These are phyloP conservation scores for Chanos chanos DNA, from an alignment of 2,797 vertebrate genomes.

Conservation along the genomic window DNA sequence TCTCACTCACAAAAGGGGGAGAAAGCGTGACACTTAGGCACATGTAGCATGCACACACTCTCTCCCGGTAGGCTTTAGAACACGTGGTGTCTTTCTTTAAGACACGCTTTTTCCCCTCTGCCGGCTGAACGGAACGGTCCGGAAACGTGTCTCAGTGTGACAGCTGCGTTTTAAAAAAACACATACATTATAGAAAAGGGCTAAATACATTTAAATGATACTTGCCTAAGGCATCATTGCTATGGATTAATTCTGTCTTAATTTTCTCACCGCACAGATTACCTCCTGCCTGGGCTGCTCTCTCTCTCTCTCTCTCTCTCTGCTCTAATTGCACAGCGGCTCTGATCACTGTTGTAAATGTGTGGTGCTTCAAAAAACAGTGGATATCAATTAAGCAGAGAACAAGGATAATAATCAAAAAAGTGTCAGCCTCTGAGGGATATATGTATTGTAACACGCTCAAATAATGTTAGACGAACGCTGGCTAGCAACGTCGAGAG, in stretches of 20 bases:
- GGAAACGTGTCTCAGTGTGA: neutral
- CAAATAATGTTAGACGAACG: conserved; percentile 7
- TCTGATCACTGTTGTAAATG: neutral
- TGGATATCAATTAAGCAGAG: neutral
- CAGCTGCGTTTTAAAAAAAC: neutral
- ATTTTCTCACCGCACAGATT: conserved; percentile 17
- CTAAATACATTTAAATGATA: conserved; percentile 20
- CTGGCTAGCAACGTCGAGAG: neutral
- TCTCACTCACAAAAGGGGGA: neutral
- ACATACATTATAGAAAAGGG: conserved; percentile 24
- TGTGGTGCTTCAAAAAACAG: neutral
- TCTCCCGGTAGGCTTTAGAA: no score
- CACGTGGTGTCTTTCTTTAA: no score
- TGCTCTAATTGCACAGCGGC: neutral
- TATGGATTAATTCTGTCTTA: conserved; percentile 27
- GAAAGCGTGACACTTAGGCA: neutral
- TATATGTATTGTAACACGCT: no score
- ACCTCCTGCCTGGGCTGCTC: neutral
- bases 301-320: neutral
- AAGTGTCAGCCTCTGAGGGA: no score
- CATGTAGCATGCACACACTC: neutral
- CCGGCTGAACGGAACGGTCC: no score
- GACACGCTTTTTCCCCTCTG: no score
- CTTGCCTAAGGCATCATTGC: conserved; percentile 21
- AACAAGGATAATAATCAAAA: no score